These are phyloP conservation scores for Ostrea edulis DNA, from an alignment of 1,140 invertebrate species.

Conservation along the genomic window DNA sequence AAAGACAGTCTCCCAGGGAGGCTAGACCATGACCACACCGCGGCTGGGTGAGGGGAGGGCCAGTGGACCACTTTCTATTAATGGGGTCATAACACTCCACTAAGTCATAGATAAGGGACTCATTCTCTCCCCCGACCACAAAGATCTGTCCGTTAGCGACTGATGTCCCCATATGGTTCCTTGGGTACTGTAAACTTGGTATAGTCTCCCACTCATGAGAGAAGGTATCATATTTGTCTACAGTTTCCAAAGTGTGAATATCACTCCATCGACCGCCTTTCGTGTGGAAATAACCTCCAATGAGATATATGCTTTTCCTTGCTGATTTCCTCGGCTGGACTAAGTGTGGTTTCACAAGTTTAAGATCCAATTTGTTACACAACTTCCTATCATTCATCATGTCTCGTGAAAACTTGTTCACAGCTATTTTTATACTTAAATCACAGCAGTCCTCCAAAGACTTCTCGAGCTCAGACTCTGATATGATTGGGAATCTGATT, in stretches of 20 bases:
- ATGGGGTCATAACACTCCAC: slow-evolving; percentile 91
- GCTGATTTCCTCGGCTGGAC: slow-evolving; percentile 67
- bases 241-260: slow-evolving; percentile 64
- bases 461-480: slow-evolving; percentile 61
- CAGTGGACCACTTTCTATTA: slow-evolving; percentile 82
- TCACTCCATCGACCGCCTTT: slow-evolving; percentile 80
- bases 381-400: slow-evolving; percentile 55
- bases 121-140: slow-evolving; percentile 82
- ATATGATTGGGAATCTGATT: slow-evolving; percentile 69
- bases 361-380: slow-evolving; percentile 55
- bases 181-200: slow-evolving; percentile 57
- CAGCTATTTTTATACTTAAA: slow-evolving; percentile 68
- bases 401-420: slow-evolving; percentile 67
- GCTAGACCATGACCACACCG: slow-evolving; percentile 94
- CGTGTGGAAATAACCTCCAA: slow-evolving; percentile 68
- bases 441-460: slow-evolving; percentile 60
- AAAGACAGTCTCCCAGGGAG: slow-evolving; percentile 89
- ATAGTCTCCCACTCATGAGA: slow-evolving; percentile 65
- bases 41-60: slow-evolving; percentile 88
- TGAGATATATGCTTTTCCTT: slow-evolving; percentile 81
- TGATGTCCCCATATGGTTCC: slow-evolving; percentile 68
- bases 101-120: slow-evolving; percentile 92
- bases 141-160: slow-evolving; percentile 68
- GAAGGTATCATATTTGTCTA: slow-evolving; percentile 69
- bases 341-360: slow-evolving; percentile 55